phyloP scores from a whole-genome alignment of 2,888 invertebrate species.

The Coelopa pilipes region DNA sequence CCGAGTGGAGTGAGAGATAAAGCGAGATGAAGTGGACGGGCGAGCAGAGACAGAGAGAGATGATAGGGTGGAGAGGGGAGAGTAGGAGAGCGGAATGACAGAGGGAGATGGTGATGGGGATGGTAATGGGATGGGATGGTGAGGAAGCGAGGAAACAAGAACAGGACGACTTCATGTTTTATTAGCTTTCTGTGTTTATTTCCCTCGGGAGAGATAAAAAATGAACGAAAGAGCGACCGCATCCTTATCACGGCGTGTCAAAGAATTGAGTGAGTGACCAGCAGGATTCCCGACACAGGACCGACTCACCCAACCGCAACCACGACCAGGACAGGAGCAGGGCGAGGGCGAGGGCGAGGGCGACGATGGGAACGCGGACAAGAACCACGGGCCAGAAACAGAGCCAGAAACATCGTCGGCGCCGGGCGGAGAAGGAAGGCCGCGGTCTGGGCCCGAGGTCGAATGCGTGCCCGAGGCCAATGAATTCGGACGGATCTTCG shows the following conservation, averaged over 20 bases:
- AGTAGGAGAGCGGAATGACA: constrained; percentile 2
- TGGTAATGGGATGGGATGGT: background rate
- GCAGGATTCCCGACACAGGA: background rate
- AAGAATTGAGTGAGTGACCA: constrained; percentile 51
- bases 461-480: background rate
- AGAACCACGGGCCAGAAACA: too few relatives aligned
- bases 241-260: constrained; percentile 62
- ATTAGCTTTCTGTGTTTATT: constrained; percentile 63
- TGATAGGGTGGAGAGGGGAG: background rate
- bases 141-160: too few relatives aligned
- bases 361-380: too few relatives aligned
- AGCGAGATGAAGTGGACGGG: background rate
- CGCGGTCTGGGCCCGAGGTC: background rate
- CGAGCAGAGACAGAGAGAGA: constrained; percentile 3
- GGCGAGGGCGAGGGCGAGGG: too few relatives aligned
- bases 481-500: too few relatives aligned
- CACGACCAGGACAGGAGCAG: background rate
- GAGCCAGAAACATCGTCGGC: too few relatives aligned
- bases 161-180: constrained; percentile 53
- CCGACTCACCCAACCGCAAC: background rate
- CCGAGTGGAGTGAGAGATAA: too few relatives aligned
- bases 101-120: too few relatives aligned
- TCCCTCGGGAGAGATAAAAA: constrained; percentile 62
- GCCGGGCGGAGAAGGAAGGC: background rate
- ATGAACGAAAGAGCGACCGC: constrained; percentile 53